Conservation (phyloP, 2,888 invertebrate genomes). For the Epiblema foenella region DNA sequence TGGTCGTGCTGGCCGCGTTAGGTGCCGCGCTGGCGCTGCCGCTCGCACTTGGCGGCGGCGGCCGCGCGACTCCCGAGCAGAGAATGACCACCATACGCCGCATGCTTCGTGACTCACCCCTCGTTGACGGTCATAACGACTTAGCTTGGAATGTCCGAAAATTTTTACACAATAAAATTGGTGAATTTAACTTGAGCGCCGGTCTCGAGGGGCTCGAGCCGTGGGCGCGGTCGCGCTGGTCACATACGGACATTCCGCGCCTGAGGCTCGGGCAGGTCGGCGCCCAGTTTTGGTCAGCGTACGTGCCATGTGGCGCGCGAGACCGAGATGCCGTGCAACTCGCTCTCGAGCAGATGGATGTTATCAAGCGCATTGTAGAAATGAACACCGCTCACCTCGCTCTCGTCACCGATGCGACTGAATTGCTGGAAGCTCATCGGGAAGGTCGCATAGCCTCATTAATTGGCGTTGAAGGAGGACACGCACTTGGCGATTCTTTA, state of each 20-base stretch:
- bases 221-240: slow-evolving; percentile 95
- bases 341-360: slow-evolving; percentile 94
- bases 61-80: slow-evolving; percentile 85
- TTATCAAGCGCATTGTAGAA: slow-evolving; percentile 89
- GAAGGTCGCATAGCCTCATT: slow-evolving; percentile 93
- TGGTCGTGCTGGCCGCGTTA: slow-evolving; percentile 85
- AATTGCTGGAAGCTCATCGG: slow-evolving; percentile 89
- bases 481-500: slow-evolving; percentile 95
- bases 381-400: slow-evolving; percentile 90
- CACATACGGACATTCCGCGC: slow-evolving; percentile 96
- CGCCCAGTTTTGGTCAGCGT: slow-evolving; percentile 96
- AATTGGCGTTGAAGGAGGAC: slow-evolving; percentile 97
- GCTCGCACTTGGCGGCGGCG: slow-evolving; percentile 79
- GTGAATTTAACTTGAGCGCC: slow-evolving; percentile 87
- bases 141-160: slow-evolving; percentile 95
- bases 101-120: slow-evolving; percentile 88
- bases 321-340: slow-evolving; percentile 93
- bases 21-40: slow-evolving; percentile 85
- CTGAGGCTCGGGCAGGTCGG: slow-evolving; percentile 93
- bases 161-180: slow-evolving; percentile 93
- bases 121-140: slow-evolving; percentile 94
- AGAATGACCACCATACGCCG: slow-evolving; percentile 87
- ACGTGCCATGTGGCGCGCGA: slow-evolving; percentile 93
- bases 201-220: slow-evolving; percentile 89
- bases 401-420: slow-evolving; percentile 88